Percentiles rank a stretch among this genome's conserved stretches.
Evolutionary conservation across 35 echinoderm and acorn worm genomes (phyloP).

Genomic region (Apostichopus japonicus): DNA sequence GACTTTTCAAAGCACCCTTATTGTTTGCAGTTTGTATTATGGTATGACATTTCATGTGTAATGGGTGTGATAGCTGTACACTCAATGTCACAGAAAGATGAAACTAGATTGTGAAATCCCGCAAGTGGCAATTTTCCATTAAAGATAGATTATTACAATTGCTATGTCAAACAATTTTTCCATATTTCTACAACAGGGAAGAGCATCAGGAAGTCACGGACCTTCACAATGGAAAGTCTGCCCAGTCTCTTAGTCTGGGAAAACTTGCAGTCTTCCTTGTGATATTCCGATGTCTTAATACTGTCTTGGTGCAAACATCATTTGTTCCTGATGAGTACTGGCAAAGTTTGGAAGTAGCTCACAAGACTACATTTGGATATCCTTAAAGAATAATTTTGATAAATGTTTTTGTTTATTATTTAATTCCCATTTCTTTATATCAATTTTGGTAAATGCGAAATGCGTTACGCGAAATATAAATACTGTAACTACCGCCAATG

Average conservation of each 20-base stretch:
- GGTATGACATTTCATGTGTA: no score
- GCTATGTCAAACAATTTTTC: not conserved
- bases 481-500: no score
- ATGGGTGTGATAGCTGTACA: no score
- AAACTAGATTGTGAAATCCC: no score
- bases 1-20: no score
- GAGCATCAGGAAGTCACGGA: not conserved
- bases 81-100: no score
- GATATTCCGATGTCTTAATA: constrained; percentile 81
- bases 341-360: constrained; percentile 91
- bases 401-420: not conserved
- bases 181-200: not conserved
- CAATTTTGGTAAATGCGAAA: no score
- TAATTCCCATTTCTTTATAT: no score
- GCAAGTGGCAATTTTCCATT: no score
- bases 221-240: not conserved
- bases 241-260: not conserved
- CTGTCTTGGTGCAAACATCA: constrained; percentile 80
- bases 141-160: no score
- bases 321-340: constrained; percentile 98
- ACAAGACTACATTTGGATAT: constrained; percentile 97
- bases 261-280: constrained; percentile 46
- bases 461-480: no score
- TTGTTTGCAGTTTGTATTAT: no score
- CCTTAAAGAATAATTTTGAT: constrained; percentile 59